Evolutionary conservation across 2,888 invertebrate genomes (phyloP), one percentile per base, ranked within the genome.

Genomic region (Diplolepis rosae): DNA sequence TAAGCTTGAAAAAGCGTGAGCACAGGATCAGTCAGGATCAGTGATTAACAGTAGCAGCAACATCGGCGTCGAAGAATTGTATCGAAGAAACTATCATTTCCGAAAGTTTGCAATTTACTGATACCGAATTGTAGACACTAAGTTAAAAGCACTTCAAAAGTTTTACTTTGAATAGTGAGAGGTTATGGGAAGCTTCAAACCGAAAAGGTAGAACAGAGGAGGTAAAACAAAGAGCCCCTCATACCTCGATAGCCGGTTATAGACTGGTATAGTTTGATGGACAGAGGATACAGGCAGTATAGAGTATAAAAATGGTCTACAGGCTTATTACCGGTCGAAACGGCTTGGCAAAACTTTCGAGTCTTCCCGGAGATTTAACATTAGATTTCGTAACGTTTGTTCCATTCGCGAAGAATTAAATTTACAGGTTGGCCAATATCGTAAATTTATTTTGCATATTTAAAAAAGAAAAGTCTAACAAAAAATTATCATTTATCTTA

Each of bases 311-410:
- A 24, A 11, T 22, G 13, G 13, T 45, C 15, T 45, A 45, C 45
- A 15, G 15, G 6, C 45, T 45, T 15, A n/a, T 15, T 45, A 45
- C 45, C 45, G n/a, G 18, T 27, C 50, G 50, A 27, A 9, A 24
- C 27, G 50, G 50, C 50, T 24, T 24, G 50, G 50, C 11, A n/a
- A n/a, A 24, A 50, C 50, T 50, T 50, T 50, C 50, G 18, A 50
- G 18, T 6, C 22, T 48, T 22, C n/a, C n/a, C 39, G n/a, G n/a
- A n/a, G n/a, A n/a, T n/a, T n/a, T n/a, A n/a, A n/a, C n/a, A n/a
- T n/a, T n/a, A n/a, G n/a, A n/a, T n/a, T n/a, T n/a, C n/a, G n/a
- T n/a, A n/a, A n/a, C n/a, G n/a, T n/a, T n/a, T n/a, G n/a, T n/a
- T n/a, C n/a, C 11, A 32, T 9, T 32, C 32, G 32, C 9, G 11